These are phyloP conservation scores for Rhagonycha lutea DNA, from an alignment of 2,888 invertebrate species.

Conservation along the genomic window DNA sequence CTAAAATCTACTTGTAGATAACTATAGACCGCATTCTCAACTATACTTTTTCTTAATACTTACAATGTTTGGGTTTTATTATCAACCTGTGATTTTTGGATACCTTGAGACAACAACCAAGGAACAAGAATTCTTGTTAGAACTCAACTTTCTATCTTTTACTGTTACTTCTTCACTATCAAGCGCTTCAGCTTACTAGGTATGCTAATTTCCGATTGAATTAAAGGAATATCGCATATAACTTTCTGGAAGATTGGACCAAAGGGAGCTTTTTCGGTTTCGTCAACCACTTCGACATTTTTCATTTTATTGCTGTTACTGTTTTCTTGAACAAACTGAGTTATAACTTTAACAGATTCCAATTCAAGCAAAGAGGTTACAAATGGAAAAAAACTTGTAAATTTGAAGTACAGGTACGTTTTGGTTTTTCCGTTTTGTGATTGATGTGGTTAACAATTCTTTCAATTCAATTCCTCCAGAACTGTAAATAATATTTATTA, in stretches of 20 bases:
- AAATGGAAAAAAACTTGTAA: slow-evolving; percentile 74
- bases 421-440: slow-evolving; percentile 69
- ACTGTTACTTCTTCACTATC: slow-evolving; percentile 60
- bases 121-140: background rate
- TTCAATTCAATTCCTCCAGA: slow-evolving; percentile 79
- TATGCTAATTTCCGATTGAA: slow-evolving; percentile 69
- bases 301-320: slow-evolving; percentile 65
- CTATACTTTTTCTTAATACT: no score
- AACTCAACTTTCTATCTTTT: slow-evolving; percentile 52
- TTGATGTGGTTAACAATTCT: slow-evolving; percentile 76
- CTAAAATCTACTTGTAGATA: no score
- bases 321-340: slow-evolving; percentile 78
- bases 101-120: background rate
- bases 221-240: slow-evolving; percentile 69
- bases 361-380: slow-evolving; percentile 33
- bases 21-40: no score
- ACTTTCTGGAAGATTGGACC: slow-evolving; percentile 62
- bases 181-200: slow-evolving; percentile 58
- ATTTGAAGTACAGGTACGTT: slow-evolving; percentile 79
- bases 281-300: slow-evolving; percentile 55
- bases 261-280: slow-evolving; percentile 55
- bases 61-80: no score
- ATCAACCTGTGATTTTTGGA: background rate
- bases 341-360: slow-evolving; percentile 60
- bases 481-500: slow-evolving; percentile 44